Base-by-base conservation (phyloP, 2,113 vertebrate species). In the Notechis scutatus region DNA sequence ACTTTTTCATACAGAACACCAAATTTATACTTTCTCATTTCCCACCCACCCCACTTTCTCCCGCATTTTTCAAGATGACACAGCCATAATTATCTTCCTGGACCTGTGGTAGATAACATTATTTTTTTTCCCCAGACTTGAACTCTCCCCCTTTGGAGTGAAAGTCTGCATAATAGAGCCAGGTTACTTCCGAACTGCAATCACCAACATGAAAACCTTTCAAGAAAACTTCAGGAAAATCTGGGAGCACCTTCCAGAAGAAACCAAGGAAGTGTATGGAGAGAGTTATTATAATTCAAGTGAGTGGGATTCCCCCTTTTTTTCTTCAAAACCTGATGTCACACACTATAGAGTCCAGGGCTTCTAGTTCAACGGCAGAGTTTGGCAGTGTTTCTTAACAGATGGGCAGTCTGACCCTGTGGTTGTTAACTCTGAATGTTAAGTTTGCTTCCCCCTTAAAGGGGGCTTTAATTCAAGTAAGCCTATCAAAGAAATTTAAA, bases 91-190 rank as follows among this genome's bases (percentile, higher is more conserved):
- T 21, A 21, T 81, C 34, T 81, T 81, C 34, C 74, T 42, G 34
- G 45, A 45, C 7, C 26, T 90, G 29, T 21, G 3, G 7, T 47
- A 45, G 47, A 5, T 20, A 9, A 1, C 90, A 15, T 39, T 14
- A 2, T 26, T 15, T 93, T 20, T 12, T 29, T 92, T 12, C 90
- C 90, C 8, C 94, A 98, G 98, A 96, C 96, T 96, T 90, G 96
- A 98, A n/a, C 97, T 98, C 96, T 90, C 57, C 18, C 91, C 90
- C 56, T 99, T 98, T 92, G 98, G 98, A 11, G 92, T 99, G 69
- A 98, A 98, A 93, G 98, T 98, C 89, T 97, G 98, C 92, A 24
- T 96, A 9, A 91, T 96, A 0, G 94, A 97, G 55, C 96, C 96
- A 2, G 95, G 95, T 57, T 92, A 0, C 50, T 96, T 97, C 91